Evolutionary conservation across 23 tunicate species (phyloP), one percentile per base, ranked within the genome.

Genomic region (Halocynthia roretzi): DNA sequence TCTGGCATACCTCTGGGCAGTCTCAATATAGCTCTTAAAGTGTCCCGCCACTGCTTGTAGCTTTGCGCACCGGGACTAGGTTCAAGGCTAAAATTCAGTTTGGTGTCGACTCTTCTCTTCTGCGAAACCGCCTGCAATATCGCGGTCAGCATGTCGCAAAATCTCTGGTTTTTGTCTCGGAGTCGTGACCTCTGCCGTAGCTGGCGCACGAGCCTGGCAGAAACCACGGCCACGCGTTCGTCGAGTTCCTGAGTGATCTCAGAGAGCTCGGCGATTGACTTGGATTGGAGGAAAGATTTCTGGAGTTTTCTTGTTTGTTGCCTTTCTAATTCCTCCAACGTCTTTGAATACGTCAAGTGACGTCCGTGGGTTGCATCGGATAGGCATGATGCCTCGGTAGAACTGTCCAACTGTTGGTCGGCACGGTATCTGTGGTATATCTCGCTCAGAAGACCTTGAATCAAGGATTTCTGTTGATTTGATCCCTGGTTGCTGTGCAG

Each of bases 131-230:
- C 97, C 86, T 91, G 97, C 12, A 91, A 73, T 10, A 91, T 82
- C 8, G 97, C 97, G 0, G 97, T 91, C 6, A 91, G 77, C 19
- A 90, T 86, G 72, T 91, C 97, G 68, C 97, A 91, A 64, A 76
- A 80, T 51, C 82, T 71, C 64, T 82, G 82, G 67, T 91, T 75
- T 86, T 91, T 91, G 53, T 91, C 97, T 7, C 84, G 60, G 31
- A 91, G 67, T 18, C 97, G 83, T 54, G 77, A 76, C 62, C 91
- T 77, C 72, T 91, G 97, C 44, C 89, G 82, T 10, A 91, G 72
- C 72, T 85, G 97, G 0, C 97, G 87, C 7, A 91, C 97, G 6
- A 91, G 80, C 71, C 78, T 91, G 5, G 97, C 77, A 8, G 97
- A 91, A 77, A 91, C 86, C 14, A 91, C 97, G 14, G 81, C 22